phyloP scores from a whole-genome alignment of 2,113 vertebrate genomes.

The Excalfactoria chinensis region DNA sequence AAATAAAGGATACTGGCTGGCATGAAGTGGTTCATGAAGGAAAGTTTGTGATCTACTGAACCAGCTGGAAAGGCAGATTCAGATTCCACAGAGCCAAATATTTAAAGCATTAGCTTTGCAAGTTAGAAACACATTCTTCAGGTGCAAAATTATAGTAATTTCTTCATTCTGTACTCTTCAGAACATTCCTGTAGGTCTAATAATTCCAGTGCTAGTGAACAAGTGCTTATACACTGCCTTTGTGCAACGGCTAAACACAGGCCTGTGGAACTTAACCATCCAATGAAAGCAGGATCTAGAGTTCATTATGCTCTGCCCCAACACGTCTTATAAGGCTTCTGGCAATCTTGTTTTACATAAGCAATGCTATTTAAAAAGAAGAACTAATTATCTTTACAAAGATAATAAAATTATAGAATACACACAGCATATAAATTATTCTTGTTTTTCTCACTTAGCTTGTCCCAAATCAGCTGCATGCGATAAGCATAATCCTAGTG shows the following conservation, averaged over 20 bases:
- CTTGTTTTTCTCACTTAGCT: constrained; percentile 20
- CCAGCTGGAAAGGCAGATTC: not conserved
- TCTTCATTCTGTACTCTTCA: constrained; percentile 14
- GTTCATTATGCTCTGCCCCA: not conserved
- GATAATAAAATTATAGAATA: constrained; percentile 8
- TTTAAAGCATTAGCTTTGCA: not conserved
- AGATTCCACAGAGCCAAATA: not conserved
- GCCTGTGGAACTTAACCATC: not conserved
- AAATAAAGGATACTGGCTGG: not conserved
- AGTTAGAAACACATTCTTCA: not conserved
- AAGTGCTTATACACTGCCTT: not conserved
- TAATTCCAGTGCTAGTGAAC: not conserved
- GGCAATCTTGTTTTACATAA: not conserved
- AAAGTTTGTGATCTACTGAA: not conserved
- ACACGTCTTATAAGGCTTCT: not conserved
- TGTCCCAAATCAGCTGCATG: constrained; percentile 36
- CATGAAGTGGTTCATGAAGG: fast-evolving
- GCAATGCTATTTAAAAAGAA: not conserved
- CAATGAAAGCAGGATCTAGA: not conserved
- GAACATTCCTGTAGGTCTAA: not conserved
- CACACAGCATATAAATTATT: not conserved
- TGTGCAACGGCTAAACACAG: not conserved
- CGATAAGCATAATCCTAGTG: not conserved
- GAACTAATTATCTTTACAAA: not conserved
- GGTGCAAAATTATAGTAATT: constrained; percentile 25